Evolutionary conservation across 2,888 invertebrate genomes (phyloP).

Genomic region (Ophion ventricosus): DNA sequence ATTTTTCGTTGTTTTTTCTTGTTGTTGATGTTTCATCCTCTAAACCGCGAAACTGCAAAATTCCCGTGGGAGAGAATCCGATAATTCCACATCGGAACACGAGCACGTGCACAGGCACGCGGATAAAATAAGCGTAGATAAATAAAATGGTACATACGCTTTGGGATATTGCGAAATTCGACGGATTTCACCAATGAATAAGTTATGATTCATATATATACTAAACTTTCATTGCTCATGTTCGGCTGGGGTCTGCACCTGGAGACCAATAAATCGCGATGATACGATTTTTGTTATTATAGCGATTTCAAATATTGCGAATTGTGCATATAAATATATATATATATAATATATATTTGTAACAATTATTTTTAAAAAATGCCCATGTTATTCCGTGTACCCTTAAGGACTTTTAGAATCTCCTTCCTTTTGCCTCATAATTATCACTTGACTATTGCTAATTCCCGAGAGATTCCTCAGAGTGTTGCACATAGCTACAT

Average conservation of each 20-base stretch:
- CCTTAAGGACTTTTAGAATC: too few species aligned
- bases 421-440: too few species aligned
- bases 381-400: neutral
- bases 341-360: neutral
- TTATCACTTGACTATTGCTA: too few species aligned
- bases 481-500: too few species aligned
- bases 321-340: neutral
- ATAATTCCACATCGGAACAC: constrained; percentile 47
- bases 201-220: constrained; percentile 53
- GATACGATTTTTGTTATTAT: constrained; percentile 19
- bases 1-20: constrained; percentile 42
- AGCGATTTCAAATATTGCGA: neutral
- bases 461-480: too few species aligned
- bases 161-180: constrained; percentile 46
- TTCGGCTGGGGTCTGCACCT: constrained; percentile 19
- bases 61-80: constrained; percentile 34
- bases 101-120: neutral
- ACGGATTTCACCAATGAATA: constrained; percentile 36
- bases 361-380: neutral
- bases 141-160: constrained; percentile 47
- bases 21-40: constrained; percentile 32
- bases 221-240: constrained; percentile 28
- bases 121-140: constrained; percentile 9
- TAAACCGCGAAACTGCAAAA: constrained; percentile 23
- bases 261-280: constrained; percentile 50